Evolutionary conservation across 2,113 vertebrate genomes (phyloP), one percentile per base, ranked within the genome.

Genomic region (Aspidoscelis tigris): DNA sequence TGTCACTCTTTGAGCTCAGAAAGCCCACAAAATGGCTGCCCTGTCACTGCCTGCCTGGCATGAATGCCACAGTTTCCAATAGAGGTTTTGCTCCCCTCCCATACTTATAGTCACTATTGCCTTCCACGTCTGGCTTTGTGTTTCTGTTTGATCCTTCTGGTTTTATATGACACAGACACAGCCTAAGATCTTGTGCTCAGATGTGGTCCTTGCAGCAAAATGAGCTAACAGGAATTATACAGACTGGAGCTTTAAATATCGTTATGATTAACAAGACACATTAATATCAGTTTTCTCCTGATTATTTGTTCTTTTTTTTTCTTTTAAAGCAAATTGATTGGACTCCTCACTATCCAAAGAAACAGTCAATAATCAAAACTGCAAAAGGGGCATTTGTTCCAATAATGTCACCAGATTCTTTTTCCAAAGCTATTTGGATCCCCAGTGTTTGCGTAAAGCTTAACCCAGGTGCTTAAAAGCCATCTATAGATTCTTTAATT

Each of bases 401-500:
- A 84, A 43, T 77, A 43, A 26, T 77, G 8, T n/a, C 33, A 26
- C 65, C 18, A 41, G 50, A n/a, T 14, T n/a, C 65, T 20, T 58
- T 26, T 73, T 44, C 1, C 75, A 85, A 5, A 26, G 80, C 44
- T 47, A 26, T 2, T 26, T 74, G 47, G 22, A 47, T 11, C 47
- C 26, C 14, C 3, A 33, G 2, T 78, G 21, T 86, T 89, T 86
- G 21, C 70, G n/a, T 68, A 26, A 1, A 33, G 3, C 3, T 75
- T 83, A 82, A 66, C 53, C 58, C 41, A 8, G 39, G 3, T 1
- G 77, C 86, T 14, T 26, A 68, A 92, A 83, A 85, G 77, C 11
- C 3, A 83, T 1, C 58, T 86, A 84, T 53, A 41, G 3, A 44
- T 85, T 80, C 84, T 78, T 72, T 80, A 44, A 81, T 24, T 0